phyloP scores from a whole-genome alignment of 2,797 vertebrate species.

The Brachyalestes nurse region DNA sequence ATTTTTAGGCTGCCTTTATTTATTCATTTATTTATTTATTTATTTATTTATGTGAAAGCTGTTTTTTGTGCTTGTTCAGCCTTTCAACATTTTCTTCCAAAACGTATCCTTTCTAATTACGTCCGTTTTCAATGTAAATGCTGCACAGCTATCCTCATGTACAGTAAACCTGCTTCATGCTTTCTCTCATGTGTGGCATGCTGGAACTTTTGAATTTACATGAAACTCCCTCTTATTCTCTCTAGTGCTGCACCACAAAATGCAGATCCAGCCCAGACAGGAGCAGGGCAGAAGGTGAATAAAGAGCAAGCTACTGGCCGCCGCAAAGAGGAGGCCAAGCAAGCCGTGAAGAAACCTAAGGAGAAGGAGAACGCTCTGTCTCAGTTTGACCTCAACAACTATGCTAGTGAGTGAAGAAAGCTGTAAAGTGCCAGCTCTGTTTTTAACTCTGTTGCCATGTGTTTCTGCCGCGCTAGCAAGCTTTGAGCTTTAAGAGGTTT shows the following conservation, averaged over 20 bases:
- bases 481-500: background rate
- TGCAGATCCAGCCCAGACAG: constrained; percentile 71
- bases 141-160: too few relatives aligned
- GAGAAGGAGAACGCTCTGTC: constrained; percentile 95
- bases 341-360: constrained; percentile 92
- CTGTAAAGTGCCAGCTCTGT: background rate
- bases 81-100: background rate
- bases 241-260: constrained; percentile 72
- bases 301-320: constrained; percentile 84
- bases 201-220: background rate
- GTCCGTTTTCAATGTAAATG: background rate
- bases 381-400: constrained; percentile 99
- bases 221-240: background rate
- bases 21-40: background rate
- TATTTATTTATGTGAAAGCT: background rate
- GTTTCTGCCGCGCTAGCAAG: too few relatives aligned
- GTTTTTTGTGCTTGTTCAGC: background rate
- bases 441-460: background rate
- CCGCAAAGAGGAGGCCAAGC: constrained; percentile 92
- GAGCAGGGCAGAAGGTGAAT: constrained; percentile 75
- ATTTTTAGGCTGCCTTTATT: constrained; percentile 47
- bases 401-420: constrained; percentile 87
- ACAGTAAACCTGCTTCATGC: background rate
- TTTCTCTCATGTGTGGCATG: background rate
- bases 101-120: background rate